These are phyloP conservation scores for Onychostruthus taczanowskii DNA, from an alignment of 2,113 vertebrate genomes.

Conservation along the genomic window DNA sequence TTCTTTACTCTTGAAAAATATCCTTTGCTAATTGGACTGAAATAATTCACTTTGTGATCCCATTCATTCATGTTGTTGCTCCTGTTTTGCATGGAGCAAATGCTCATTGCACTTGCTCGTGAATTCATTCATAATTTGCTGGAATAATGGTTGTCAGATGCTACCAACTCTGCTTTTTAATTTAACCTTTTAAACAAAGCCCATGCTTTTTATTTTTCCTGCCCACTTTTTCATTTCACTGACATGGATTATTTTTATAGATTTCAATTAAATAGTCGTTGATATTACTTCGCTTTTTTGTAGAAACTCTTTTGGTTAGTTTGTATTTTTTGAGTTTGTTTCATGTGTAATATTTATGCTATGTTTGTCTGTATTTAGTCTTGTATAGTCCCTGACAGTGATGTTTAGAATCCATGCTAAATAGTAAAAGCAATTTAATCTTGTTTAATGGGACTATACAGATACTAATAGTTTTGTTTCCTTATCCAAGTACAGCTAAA, in stretches of 20 bases:
- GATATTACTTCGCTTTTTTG: conserved; percentile 38
- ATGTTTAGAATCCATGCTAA: conserved; percentile 17
- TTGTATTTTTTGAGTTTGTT: conserved; percentile 57
- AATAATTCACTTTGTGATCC: neutral
- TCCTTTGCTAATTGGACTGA: neutral
- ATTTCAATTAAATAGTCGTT: conserved; percentile 44
- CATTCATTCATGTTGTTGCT: neutral
- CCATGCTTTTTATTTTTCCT: conserved; percentile 42
- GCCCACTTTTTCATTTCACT: conserved; percentile 53
- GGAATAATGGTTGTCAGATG: conserved; percentile 37
- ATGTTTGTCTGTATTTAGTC: conserved; percentile 67
- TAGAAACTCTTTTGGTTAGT: conserved; percentile 48
- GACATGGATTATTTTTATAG: conserved; percentile 36
- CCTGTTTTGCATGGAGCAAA: conserved; percentile 18
- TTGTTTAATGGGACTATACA: conserved; percentile 70
- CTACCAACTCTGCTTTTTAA: conserved; percentile 52
- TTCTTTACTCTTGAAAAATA: neutral
- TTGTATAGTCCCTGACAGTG: conserved; percentile 73
- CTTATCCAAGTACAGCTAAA: conserved; percentile 85
- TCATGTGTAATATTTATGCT: conserved; percentile 44
- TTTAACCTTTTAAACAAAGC: conserved; percentile 45
- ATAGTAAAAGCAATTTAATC: neutral
- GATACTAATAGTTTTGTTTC: conserved; percentile 77
- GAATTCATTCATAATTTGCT: neutral
- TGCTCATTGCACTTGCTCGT: neutral